phyloP scores from a whole-genome alignment of 1,140 invertebrate species.

The fruit fly (Drosophila melanogaster) region Release_6_plus_ISO1_MT NT_033777.3:25269501-25270000 shows the following conservation, averaged over 20 bases:
- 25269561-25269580: slow-evolving; percentile 16
- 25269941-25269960: slow-evolving; percentile 61
- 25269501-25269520: slow-evolving; percentile 44
- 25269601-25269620: slow-evolving; percentile 65
- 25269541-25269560: slow-evolving; percentile 29
- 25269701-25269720: slow-evolving; percentile 60
- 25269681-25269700: slow-evolving; percentile 50
- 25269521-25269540: slow-evolving; percentile 37
- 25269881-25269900: slow-evolving; percentile 38
- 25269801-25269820: slow-evolving; percentile 47
- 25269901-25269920: slow-evolving; percentile 38
- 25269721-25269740: not conserved
- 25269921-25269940: slow-evolving; percentile 59
- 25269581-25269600: slow-evolving; percentile 39
- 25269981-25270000: not conserved
- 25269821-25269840: slow-evolving; percentile 54
- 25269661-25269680: slow-evolving; percentile 65
- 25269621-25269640: slow-evolving; percentile 37
- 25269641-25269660: slow-evolving; percentile 43
- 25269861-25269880: slow-evolving; percentile 32
- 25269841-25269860: slow-evolving; percentile 22
- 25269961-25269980: slow-evolving; percentile 18
- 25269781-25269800: slow-evolving; percentile 46
- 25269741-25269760: not conserved
- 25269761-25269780: slow-evolving; percentile 3